These are phyloP conservation scores for Pseudocheirus occidentalis DNA, from an alignment of 2,797 vertebrate genomes.

Conservation along the genomic window DNA sequence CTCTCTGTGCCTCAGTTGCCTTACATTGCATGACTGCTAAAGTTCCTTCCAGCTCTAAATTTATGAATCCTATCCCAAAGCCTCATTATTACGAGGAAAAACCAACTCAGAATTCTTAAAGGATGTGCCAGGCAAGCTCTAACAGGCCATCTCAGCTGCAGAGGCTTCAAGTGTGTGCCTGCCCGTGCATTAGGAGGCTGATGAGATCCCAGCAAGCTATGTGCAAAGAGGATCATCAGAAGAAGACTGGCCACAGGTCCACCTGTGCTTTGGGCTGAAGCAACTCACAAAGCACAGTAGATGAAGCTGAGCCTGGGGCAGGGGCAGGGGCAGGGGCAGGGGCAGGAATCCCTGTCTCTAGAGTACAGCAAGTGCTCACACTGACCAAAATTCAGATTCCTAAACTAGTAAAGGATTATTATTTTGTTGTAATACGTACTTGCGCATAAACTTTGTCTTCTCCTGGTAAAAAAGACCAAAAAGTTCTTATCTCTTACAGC, in stretches of 20 bases:
- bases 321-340: no score
- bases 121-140: neutral
- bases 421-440: no score
- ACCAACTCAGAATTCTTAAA: neutral
- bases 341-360: neutral
- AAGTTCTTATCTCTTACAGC: neutral
- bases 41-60: neutral
- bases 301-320: neutral
- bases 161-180: neutral
- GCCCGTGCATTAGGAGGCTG: neutral
- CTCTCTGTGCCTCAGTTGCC: neutral
- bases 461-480: slow-evolving; percentile 10
- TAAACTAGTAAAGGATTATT: neutral
- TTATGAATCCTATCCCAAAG: neutral
- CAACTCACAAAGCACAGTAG: neutral
- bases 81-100: neutral
- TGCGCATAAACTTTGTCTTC: neutral
- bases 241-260: neutral
- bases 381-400: neutral
- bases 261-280: neutral
- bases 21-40: neutral
- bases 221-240: neutral
- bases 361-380: neutral
- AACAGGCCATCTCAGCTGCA: neutral
- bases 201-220: neutral